Base-by-base conservation (phyloP, 2,113 vertebrate species). In the Otis tarda region DNA sequence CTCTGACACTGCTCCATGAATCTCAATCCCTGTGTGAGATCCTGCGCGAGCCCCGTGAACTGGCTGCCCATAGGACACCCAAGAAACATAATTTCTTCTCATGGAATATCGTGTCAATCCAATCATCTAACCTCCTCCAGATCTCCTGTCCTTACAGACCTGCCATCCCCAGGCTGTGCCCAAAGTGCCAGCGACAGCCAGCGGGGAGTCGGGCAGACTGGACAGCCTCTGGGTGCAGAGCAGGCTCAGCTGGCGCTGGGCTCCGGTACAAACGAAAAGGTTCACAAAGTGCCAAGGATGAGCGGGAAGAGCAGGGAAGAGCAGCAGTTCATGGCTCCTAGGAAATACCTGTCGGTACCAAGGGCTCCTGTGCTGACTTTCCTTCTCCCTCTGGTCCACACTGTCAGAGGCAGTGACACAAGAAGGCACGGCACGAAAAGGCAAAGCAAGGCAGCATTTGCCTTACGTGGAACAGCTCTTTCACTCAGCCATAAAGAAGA, bases 151-250 rank as follows among this genome's bases (percentile, higher is more conserved):
- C 18, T 8, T 6, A 24, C 27, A 33, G 35, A 79, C 23, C 50
- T 71, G 43, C 19, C 41, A 25, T 20, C 12, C 10, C 6, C 30
- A 35, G 55, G 43, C 19, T 52, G 45, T 55, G 28, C 31, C 35
- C 61, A 27, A 75, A 69, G 49, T 24, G 41, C 25, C 35, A 63
- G 49, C 2, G 0, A 35, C 4, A 13, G 23, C 19, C 49, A 53
- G 82, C 0, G 1, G n/a, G 30, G 21, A 74, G 53, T 2, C 2
- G 47, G n/a, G 8, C 24, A 30, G 17, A 11, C 35, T 41, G 53
- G 30, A 27, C 22, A 30, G 24, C 47, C 61, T 17, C 47, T 15
- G 39, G 59, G 30, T 67, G 31, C 59, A 35, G 12, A 78, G 45
- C 24, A 37, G 18, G 30, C n/a, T 78, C 64, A 35, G 45, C 43